A percentile compares a stretch with the other conserved stretches of the same genome.
phyloP scores from a whole-genome alignment of 37 sponge, comb jelly and placozoan genomes.

The Cladorhizidae sp. region DNA sequence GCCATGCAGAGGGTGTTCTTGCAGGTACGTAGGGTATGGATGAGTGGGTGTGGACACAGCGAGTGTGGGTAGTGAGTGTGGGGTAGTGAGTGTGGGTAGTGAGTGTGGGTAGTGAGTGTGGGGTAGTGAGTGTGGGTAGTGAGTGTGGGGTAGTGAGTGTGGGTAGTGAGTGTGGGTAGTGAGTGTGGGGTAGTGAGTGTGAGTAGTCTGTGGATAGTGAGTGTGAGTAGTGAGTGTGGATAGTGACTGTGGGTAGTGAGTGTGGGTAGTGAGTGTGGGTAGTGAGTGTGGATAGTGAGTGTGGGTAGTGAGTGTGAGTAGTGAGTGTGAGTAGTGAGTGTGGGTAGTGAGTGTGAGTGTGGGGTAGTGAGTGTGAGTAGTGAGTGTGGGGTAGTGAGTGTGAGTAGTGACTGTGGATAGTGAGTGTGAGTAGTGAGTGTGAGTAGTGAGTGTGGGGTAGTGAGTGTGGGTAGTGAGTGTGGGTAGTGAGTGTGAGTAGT shows the following conservation, averaged over 20 bases:
- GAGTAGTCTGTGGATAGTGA: no score
- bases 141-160: neutral
- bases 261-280: neutral
- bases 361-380: no score
- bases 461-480: neutral
- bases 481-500: neutral
- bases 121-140: no score
- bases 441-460: neutral
- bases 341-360: slow-evolving; percentile 9
- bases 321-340: neutral
- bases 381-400: neutral
- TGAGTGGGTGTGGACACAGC: no score
- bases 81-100: neutral
- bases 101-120: neutral
- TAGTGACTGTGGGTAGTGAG: neutral
- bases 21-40: slow-evolving; percentile 47
- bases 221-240: neutral
- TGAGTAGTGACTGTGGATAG: neutral
- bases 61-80: no score
- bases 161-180: neutral
- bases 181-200: no score
- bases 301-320: neutral
- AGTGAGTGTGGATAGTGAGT: neutral
- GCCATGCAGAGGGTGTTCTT: slow-evolving; percentile 42
- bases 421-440: neutral